Evolutionary conservation across 2,797 vertebrate genomes (phyloP).

Genomic region (Novumbra hubbsi): DNA sequence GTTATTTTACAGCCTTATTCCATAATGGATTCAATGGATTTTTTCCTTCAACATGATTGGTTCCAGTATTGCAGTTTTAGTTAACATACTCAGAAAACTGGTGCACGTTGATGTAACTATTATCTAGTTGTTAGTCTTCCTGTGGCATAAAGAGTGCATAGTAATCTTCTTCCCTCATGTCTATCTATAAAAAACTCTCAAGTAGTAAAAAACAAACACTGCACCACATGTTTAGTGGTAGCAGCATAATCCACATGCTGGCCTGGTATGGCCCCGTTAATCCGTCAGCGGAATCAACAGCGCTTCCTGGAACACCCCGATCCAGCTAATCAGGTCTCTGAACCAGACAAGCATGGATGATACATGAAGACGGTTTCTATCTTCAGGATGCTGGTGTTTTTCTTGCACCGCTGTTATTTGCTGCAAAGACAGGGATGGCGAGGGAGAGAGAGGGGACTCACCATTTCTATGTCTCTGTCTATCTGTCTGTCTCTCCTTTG

Average conservation of each 20-base stretch:
- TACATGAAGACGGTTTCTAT: not conserved
- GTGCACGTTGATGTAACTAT: not conserved
- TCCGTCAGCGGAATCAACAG: not conserved
- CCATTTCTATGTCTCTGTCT: too few species aligned
- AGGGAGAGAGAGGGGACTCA: not conserved
- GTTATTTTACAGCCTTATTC: too few species aligned
- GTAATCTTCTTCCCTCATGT: not conserved
- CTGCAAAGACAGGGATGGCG: not conserved
- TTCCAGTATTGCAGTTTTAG: conserved; percentile 35
- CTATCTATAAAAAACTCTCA: not conserved
- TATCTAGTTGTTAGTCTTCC: not conserved
- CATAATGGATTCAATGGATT: too few species aligned
- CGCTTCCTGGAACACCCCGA: not conserved
- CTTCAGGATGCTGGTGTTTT: not conserved
- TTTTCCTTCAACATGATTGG: conserved; percentile 26
- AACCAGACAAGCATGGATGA: not conserved
- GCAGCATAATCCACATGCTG: not conserved
- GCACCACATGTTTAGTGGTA: not conserved
- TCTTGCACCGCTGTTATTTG: not conserved
- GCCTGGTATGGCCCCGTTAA: conserved; percentile 19
- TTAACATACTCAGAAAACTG: not conserved
- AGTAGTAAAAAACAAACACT: not conserved
- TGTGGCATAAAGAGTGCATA: not conserved
- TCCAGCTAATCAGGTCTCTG: not conserved
- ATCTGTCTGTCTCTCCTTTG: too few species aligned